These are phyloP conservation scores for Onchidella celtica DNA, from an alignment of 2,888 invertebrate species.

Conservation along the genomic window DNA sequence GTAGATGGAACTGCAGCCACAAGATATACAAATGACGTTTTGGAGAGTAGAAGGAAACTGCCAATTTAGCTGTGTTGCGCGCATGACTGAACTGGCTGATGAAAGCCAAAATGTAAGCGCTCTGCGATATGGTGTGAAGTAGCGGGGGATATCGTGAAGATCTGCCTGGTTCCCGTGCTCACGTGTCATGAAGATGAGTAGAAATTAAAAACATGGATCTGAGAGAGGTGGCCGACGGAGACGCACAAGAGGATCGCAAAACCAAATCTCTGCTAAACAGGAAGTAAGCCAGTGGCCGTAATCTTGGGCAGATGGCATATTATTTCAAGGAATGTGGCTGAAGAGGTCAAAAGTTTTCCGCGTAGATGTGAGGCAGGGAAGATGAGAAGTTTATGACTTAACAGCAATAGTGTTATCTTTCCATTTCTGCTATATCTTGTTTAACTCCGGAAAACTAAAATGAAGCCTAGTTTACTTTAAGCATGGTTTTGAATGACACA, in stretches of 20 bases:
- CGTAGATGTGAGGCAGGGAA: too few relatives aligned
- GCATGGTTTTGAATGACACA: too few relatives aligned
- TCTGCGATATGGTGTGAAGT: not conserved
- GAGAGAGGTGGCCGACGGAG: not conserved
- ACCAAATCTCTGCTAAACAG: slow-evolving; percentile 13
- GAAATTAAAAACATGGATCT: not conserved
- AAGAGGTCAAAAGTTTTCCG: too few relatives aligned
- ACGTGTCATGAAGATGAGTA: not conserved
- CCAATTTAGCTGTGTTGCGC: not conserved
- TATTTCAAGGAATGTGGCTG: slow-evolving; percentile 1
- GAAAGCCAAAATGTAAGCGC: not conserved
- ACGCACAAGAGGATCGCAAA: not conserved
- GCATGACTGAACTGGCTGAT: not conserved
- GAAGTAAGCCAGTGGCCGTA: slow-evolving; percentile 33
- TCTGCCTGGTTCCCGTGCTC: not conserved
- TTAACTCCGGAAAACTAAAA: too few relatives aligned
- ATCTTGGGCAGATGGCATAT: slow-evolving; percentile 8
- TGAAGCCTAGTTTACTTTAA: too few relatives aligned
- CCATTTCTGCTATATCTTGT: too few relatives aligned
- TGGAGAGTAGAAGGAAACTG: not conserved
- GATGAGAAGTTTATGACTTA: too few relatives aligned
- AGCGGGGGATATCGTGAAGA: not conserved
- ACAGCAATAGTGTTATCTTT: too few relatives aligned
- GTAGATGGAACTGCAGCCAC: not conserved
- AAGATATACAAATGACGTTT: slow-evolving; percentile 5